phyloP scores from a whole-genome alignment of 1,140 invertebrate genomes.

The Drosophila kohkoa region DNA sequence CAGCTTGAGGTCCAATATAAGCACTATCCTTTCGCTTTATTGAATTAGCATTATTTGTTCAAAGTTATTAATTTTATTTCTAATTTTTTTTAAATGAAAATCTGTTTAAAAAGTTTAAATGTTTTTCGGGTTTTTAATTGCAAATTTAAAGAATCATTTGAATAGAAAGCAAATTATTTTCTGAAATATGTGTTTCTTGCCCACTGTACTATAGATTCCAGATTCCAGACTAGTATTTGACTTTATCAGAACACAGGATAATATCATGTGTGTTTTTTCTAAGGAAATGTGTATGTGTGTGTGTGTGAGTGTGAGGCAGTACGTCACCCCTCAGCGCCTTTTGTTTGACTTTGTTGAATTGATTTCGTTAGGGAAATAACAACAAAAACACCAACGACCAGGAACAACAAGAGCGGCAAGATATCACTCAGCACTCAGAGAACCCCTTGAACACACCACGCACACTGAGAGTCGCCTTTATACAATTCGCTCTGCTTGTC shows the following conservation, averaged over 20 bases:
- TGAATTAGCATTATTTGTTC: too few relatives aligned
- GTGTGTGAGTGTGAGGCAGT: neutral
- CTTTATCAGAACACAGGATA: slow-evolving; percentile 66
- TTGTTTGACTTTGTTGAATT: slow-evolving; percentile 82
- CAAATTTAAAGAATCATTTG: too few relatives aligned
- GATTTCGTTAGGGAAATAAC: slow-evolving; percentile 75
- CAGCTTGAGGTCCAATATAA: too few relatives aligned
- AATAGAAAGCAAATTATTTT: too few relatives aligned
- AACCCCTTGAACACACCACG: slow-evolving; percentile 64
- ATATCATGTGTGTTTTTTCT: slow-evolving; percentile 20
- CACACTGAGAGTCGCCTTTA: neutral
- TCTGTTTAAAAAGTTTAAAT: too few relatives aligned
- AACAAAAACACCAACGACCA: slow-evolving; percentile 41
- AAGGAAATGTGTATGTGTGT: neutral
- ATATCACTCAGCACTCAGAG: slow-evolving; percentile 38
- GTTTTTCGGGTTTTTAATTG: too few relatives aligned
- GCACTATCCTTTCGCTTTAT: too few relatives aligned
- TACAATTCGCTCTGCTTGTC: slow-evolving; percentile 1
- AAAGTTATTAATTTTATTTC: too few relatives aligned
- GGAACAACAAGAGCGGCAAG: slow-evolving; percentile 12
- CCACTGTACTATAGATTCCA: slow-evolving; percentile 52
- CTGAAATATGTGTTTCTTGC: neutral
- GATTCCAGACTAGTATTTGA: slow-evolving; percentile 48
- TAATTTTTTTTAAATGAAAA: too few relatives aligned
- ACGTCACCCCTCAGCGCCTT: slow-evolving; percentile 57